phyloP scores from a whole-genome alignment of 2,113 vertebrate species.

The Leucoraja erinaceus region DNA sequence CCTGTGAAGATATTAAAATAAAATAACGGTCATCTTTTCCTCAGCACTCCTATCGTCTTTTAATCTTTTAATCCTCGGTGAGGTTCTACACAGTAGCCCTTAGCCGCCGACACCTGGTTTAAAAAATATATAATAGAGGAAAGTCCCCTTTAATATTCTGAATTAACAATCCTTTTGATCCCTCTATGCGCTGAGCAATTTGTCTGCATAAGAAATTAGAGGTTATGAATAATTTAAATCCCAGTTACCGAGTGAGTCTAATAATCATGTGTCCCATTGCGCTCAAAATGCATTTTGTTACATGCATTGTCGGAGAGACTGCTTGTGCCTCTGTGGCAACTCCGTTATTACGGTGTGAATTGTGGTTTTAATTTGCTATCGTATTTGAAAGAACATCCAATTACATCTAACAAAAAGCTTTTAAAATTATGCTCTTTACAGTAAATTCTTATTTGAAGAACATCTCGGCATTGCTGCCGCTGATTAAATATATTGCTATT shows the following conservation, averaged over 20 bases:
- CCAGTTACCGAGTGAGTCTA: constrained; percentile 45
- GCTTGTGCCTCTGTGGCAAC: constrained; percentile 45
- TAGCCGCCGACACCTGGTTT: not conserved
- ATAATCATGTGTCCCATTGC: constrained; percentile 47
- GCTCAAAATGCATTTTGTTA: constrained; percentile 50
- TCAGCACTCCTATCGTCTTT: not conserved
- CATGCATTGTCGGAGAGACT: constrained; percentile 51
- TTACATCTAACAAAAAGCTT: constrained; percentile 61
- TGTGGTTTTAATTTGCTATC: constrained; percentile 62
- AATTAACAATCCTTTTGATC: constrained; percentile 47
- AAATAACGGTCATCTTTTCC: not conserved
- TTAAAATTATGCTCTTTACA: constrained; percentile 53
- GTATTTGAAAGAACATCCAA: constrained; percentile 56
- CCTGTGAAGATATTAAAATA: too few relatives aligned
- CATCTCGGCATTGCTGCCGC: constrained; percentile 58
- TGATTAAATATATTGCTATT: constrained; percentile 60
- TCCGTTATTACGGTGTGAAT: constrained; percentile 51
- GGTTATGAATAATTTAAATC: constrained; percentile 55
- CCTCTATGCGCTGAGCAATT: constrained; percentile 40
- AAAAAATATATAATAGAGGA: too few relatives aligned
- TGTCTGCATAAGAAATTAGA: constrained; percentile 47
- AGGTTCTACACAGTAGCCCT: not conserved
- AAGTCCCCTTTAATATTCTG: constrained; percentile 29
- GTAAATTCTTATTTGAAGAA: constrained; percentile 51
- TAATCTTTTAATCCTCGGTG: not conserved